phyloP scores from a whole-genome alignment of 1,140 invertebrate genomes.

The Ganaspis sp. region DNA sequence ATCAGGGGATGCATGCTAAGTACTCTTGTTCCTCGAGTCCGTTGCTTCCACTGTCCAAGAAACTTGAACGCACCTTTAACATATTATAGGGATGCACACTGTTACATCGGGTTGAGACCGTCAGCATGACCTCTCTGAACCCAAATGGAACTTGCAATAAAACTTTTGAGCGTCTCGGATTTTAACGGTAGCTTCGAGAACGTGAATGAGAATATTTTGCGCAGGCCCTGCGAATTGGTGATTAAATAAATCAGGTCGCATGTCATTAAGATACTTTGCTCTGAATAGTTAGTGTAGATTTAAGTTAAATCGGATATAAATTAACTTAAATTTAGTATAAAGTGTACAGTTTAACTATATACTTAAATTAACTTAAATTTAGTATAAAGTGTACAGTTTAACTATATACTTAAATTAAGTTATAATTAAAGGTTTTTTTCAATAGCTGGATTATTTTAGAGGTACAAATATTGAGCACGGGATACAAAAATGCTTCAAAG shows the following conservation, averaged over 20 bases:
- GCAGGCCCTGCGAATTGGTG: not conserved
- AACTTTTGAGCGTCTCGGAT: not conserved
- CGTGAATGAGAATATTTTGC: not conserved
- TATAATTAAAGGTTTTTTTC: too few species aligned
- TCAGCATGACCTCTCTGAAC: slow-evolving; percentile 4
- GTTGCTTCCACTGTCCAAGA: slow-evolving; percentile 43
- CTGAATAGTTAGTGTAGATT: not conserved
- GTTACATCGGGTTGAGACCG: not conserved
- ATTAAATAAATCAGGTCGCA: not conserved
- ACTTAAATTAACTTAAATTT: too few species aligned
- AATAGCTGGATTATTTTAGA: too few species aligned
- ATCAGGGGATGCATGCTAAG: slow-evolving; percentile 76
- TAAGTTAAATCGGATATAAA: not conserved
- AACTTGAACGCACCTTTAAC: slow-evolving; percentile 16
- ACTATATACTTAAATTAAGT: too few species aligned
- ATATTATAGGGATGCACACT: slow-evolving; percentile 11
- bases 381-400: too few species aligned
- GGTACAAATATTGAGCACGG: too few species aligned
- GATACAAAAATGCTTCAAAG: too few species aligned
- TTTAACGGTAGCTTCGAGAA: not conserved
- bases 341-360: too few species aligned
- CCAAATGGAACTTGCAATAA: not conserved
- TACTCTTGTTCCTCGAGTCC: slow-evolving; percentile 55
- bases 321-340: too few species aligned
- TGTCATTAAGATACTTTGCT: not conserved